Base-by-base conservation (phyloP, 2,888 invertebrate species). In the Drosophila niveifrons region DNA sequence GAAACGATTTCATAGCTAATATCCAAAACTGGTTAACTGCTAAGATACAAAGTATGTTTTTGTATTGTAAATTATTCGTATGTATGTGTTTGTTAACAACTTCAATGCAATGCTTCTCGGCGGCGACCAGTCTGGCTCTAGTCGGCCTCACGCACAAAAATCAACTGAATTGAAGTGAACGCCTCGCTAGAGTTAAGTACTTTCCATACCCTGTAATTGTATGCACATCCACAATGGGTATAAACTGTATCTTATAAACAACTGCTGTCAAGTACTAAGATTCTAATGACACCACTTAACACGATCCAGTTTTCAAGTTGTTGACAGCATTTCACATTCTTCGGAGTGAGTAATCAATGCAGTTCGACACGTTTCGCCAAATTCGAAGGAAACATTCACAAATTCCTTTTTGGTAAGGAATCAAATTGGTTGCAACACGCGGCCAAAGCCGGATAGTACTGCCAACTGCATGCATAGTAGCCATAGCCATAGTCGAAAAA, bases 11-110 rank as follows among this genome's bases (percentile, higher is more conserved):
- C 74, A 76, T 76, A 41, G 50, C 51, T 55, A 18, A 43, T 53
- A 11, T 43, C 18, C 18, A 57, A 77, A 75, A 78, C 75, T 69
- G 78, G 75, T 65, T 82, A 71, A 43, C 50, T 67, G 51, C 56
- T 34, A 34, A 48, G 41, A 43, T 55, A 46, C 50, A 34, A 23
- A 3, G 36, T 39, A 41, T 70, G 47, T 43, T 10, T 8, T 58
- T 23, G 23, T 50, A 36, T n/a, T 62, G 52, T n/a, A 31, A 34
- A 65, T 43, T 47, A 41, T 50, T 52, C 41, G 34, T 9, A 31
- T 52, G 29, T 47, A 29, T 52, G 29, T 47, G 23, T 59, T 34
- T 47, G 50, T 70, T 41, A 62, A 29, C 47, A 46, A 31, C 41
- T 50, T 57, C 28, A 46, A 31, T 61, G 39, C 46, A 66, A 56